These are phyloP conservation scores for Diaperis boleti DNA, from an alignment of 2,888 invertebrate genomes.

Conservation along the genomic window DNA sequence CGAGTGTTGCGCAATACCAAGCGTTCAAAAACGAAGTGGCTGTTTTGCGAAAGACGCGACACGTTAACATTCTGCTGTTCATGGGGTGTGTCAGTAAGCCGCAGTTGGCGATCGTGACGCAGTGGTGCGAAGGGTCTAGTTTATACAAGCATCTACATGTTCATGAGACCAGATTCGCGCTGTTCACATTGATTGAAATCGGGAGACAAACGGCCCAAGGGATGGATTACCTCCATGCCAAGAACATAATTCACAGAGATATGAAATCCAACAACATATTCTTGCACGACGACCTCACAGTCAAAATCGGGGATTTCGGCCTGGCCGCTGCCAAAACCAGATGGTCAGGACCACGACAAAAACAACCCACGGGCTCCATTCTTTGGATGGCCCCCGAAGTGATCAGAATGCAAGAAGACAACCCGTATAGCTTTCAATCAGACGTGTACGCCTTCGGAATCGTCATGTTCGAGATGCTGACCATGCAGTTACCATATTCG, in stretches of 20 bases:
- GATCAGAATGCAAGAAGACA: conserved; percentile 96
- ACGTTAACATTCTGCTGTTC: conserved; percentile 97
- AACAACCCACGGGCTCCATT: conserved; percentile 96
- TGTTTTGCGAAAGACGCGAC: conserved; percentile 92
- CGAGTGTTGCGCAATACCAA: conserved; percentile 94
- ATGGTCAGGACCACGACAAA: conserved; percentile 94
- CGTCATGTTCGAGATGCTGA: conserved; percentile 94
- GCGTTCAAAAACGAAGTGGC: conserved; percentile 99
- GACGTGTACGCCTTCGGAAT: conserved; percentile 99
- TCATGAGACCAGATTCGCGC: conserved; percentile 92
- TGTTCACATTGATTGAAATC: conserved; percentile 94
- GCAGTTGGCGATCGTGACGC: conserved; percentile 96
- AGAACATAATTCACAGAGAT: conserved; percentile 98
- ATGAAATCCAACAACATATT: conserved; percentile 99
- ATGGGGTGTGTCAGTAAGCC: conserved; percentile 99
- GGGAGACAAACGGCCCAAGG: conserved; percentile 98
- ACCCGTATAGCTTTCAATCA: conserved; percentile 98
- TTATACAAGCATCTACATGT: conserved; percentile 98
- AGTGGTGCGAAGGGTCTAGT: conserved; percentile 99
- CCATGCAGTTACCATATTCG: conserved; percentile 91
- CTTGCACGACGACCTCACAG: conserved; percentile 95
- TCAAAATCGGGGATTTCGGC: conserved; percentile 99
- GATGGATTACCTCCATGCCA: conserved; percentile 99
- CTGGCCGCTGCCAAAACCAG: conserved; percentile 97
- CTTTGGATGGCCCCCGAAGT: conserved; percentile 99